Base-by-base conservation (phyloP, 2,888 invertebrate genomes). In the Agrochola lota region DNA sequence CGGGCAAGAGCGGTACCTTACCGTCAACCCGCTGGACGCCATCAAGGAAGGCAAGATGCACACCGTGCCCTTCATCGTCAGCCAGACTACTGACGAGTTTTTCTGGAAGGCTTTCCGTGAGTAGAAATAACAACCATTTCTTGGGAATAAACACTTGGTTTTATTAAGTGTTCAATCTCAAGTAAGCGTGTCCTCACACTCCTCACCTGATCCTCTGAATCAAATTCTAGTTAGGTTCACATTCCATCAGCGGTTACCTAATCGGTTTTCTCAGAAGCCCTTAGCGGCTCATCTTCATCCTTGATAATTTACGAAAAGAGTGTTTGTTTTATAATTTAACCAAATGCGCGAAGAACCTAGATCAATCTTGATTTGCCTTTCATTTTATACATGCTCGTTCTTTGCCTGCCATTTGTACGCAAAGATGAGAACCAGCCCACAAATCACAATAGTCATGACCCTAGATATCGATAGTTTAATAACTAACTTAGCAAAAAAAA, bases 51-150 rank as follows among this genome's bases (percentile, higher is more conserved):
- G 97, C 17, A 95, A 97, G 68, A 97, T 97, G 87, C 95, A 97
- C 84, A 97, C 97, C 71, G 97, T 98, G 43, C 98, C 98, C 0
- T 93, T 97, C 76, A 97, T 98, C 71, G 96, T 97, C 82, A 98
- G 98, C 74, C 96, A 98, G 87, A 98, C 98, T 0, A 96, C 97
- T 71, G 97, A 97, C 83, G 98, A 98, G 93, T 98, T 98, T 93
- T 97, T 97, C 75, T 97, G 97, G 87, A 95, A 96, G 75, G 97
- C 97, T 17, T 97, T 97, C 81, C 91, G 98, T 98, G 88, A 97
- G 97, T 92, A 68, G 4, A 57, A 40, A 9, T 12, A 8, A 52
- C 1, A 49, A 26, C 9, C 2, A 6, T 40, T 71, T 70, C n/a
- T 52, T 35, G 8, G 0, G 5, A n/a, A 6, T 20, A 2, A n/a